Percentiles rank a stretch among this genome's conserved stretches.
phyloP scores from a whole-genome alignment of 1,140 invertebrate species.

The Calosoma granatense region DNA sequence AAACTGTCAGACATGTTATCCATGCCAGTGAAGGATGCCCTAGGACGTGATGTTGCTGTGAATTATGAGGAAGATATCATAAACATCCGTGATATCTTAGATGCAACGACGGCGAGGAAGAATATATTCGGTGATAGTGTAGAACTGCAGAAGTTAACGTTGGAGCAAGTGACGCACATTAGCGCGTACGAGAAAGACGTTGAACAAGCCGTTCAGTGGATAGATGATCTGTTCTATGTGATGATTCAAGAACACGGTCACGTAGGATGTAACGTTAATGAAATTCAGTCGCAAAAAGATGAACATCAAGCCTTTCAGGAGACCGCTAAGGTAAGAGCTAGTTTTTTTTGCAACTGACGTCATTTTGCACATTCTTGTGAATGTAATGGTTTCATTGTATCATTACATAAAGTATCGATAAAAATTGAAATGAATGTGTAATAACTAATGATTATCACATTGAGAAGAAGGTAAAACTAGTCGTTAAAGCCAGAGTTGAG shows the following conservation, averaged over 20 bases:
- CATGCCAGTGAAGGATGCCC: slow-evolving; percentile 68
- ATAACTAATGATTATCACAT: no score
- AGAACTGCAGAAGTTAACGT: slow-evolving; percentile 59
- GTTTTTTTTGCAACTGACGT: not conserved
- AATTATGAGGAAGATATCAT: slow-evolving; percentile 62
- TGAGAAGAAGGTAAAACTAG: no score
- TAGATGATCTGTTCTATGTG: slow-evolving; percentile 60
- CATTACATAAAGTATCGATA: no score
- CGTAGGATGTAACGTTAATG: slow-evolving; percentile 57
- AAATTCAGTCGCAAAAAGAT: slow-evolving; percentile 64
- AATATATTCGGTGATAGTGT: slow-evolving; percentile 58
- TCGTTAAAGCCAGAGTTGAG: no score
- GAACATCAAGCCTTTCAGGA: slow-evolving; percentile 68
- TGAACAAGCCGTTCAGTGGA: slow-evolving; percentile 62
- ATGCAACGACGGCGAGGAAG: slow-evolving; percentile 49
- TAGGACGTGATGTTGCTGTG: slow-evolving; percentile 59
- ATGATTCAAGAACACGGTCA: slow-evolving; percentile 57
- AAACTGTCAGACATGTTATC: slow-evolving; percentile 68
- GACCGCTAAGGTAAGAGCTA: slow-evolving; percentile 52
- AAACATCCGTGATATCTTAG: slow-evolving; percentile 58
- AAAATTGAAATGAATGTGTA: not conserved
- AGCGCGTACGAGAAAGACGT: slow-evolving; percentile 66
- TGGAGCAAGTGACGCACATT: slow-evolving; percentile 66
- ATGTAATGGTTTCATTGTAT: no score
- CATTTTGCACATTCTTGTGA: not conserved